Percentiles rank a stretch among this genome's conserved stretches.
Evolutionary conservation across 2,888 invertebrate species (phyloP).

Genomic region (Phasia obesa): DNA sequence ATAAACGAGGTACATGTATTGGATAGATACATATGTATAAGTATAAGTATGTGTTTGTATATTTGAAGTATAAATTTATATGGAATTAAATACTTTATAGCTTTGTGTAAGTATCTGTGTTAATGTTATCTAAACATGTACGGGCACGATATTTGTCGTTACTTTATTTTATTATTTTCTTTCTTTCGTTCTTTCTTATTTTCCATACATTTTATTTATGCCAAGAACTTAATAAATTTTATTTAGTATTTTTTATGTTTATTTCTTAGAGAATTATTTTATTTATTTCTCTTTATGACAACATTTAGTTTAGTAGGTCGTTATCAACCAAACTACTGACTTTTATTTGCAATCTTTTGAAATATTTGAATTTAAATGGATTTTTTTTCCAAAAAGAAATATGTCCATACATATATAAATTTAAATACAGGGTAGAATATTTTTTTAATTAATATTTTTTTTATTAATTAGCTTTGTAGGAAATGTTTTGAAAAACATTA

Average conservation of each 20-base stretch:
- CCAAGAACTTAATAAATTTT: constrained; percentile 36
- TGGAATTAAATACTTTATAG: neutral
- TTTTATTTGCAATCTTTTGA: constrained; percentile 14
- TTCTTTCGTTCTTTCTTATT: constrained; percentile 2
- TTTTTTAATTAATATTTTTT: too few relatives aligned
- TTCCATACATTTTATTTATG: constrained; percentile 41
- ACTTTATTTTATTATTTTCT: constrained; percentile 15
- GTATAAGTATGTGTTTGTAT: too few relatives aligned
- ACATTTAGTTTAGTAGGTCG: constrained; percentile 56
- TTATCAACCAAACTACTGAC: constrained; percentile 12
- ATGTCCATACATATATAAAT: too few relatives aligned
- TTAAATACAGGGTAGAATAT: too few relatives aligned
- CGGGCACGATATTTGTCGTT: neutral
- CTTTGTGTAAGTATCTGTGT: neutral
- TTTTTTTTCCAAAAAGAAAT: too few relatives aligned
- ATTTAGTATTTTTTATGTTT: constrained; percentile 21
- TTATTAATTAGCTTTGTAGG: too few relatives aligned
- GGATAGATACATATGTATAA: too few relatives aligned
- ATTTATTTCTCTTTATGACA: constrained; percentile 52
- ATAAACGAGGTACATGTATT: neutral
- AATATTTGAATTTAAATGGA: neutral
- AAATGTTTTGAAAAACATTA: too few relatives aligned
- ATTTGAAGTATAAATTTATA: too few relatives aligned
- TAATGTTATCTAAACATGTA: constrained; percentile 29
- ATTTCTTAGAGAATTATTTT: constrained; percentile 33